A percentile compares a stretch with the other conserved stretches of the same genome.
Conservation (phyloP, 2,888 invertebrate genomes). For the Coelopa pilipes region DNA sequence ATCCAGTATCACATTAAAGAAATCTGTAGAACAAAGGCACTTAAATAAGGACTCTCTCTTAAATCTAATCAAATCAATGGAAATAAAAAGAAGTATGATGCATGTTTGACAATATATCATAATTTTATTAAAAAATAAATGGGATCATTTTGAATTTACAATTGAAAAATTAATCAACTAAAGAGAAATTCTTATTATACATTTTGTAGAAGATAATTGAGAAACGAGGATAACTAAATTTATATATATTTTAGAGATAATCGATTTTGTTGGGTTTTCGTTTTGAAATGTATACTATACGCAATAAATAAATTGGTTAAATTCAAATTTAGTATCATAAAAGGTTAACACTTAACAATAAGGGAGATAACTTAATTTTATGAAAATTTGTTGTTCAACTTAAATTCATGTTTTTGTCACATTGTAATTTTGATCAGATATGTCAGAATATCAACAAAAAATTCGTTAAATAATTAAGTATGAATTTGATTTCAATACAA, state of each 20-base stretch:
- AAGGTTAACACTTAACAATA: not conserved
- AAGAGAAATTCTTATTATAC: not conserved
- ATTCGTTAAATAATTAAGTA: slow-evolving; percentile 23
- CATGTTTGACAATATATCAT: not conserved
- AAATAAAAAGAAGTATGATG: not conserved
- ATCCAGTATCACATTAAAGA: not conserved
- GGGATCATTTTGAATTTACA: not conserved
- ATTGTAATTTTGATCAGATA: slow-evolving; percentile 20
- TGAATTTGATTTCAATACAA: not conserved
- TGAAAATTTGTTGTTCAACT: too few relatives aligned
- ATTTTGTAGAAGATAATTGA: not conserved
- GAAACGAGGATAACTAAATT: not conserved
- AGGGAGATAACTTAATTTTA: too few relatives aligned
- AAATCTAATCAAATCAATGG: not conserved
- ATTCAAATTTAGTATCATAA: too few relatives aligned
- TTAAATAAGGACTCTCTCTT: too few relatives aligned
- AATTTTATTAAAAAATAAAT: slow-evolving; percentile 16
- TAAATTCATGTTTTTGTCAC: not conserved
- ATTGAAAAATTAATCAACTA: not conserved
- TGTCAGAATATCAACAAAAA: slow-evolving; percentile 30
- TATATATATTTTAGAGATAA: slow-evolving; percentile 1
- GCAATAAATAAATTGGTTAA: too few relatives aligned
- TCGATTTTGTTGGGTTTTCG: slow-evolving; percentile 32
- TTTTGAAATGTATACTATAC: too few relatives aligned
- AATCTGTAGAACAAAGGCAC: not conserved